phyloP scores from a whole-genome alignment of 2,113 vertebrate genomes.

The Condylura cristata region DNA sequence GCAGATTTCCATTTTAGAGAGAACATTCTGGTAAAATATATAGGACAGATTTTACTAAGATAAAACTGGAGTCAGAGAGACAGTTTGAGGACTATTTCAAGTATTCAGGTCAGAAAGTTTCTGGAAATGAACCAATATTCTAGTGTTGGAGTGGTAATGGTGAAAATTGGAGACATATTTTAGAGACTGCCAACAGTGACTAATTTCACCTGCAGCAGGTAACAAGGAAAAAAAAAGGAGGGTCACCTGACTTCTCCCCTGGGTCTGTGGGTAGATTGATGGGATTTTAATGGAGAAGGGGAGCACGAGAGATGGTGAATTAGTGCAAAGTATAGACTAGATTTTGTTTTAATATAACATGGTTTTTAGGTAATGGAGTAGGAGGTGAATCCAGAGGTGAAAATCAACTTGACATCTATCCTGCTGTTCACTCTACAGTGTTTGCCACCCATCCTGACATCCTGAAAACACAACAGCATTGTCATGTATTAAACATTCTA shows the following conservation, averaged over 20 bases:
- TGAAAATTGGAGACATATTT: neutral
- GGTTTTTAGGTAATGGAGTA: neutral
- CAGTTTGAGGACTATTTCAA: constrained; percentile 25
- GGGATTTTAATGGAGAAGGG: neutral
- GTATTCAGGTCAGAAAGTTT: constrained; percentile 26
- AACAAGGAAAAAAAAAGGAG: neutral
- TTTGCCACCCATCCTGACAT: neutral
- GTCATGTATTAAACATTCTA: neutral
- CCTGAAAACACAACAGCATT: neutral
- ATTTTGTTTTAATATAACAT: neutral
- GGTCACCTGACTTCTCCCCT: neutral
- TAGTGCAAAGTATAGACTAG: neutral
- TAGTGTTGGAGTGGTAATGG: neutral
- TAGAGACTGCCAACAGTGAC: neutral
- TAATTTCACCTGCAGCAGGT: neutral
- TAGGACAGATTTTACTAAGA: constrained; percentile 21
- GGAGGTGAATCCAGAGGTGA: neutral
- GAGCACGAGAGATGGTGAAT: neutral
- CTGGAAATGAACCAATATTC: constrained; percentile 20
- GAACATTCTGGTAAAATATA: neutral
- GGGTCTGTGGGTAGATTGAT: neutral
- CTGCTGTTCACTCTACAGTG: neutral
- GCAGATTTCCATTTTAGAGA: constrained; percentile 29
- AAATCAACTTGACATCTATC: neutral
- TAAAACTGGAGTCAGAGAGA: constrained; percentile 30